Percentiles rank a stretch among this genome's conserved stretches.
Evolutionary conservation across 2,888 invertebrate genomes (phyloP).

Genomic region (Exephanes ischioxanthus): DNA sequence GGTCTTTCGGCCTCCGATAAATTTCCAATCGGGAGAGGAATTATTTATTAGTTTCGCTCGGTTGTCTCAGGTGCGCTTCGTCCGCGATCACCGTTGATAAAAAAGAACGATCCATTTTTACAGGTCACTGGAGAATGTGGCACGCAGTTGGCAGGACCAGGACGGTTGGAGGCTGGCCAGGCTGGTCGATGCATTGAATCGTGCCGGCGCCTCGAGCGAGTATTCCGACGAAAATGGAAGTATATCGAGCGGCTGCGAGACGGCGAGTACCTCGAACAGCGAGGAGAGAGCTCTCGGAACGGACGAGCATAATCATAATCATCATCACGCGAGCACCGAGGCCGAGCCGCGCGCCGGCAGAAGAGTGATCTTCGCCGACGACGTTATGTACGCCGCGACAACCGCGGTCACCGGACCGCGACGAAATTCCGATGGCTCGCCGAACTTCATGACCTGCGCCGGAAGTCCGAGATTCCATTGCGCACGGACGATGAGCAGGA

Average conservation of each 20-base stretch:
- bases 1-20: too few relatives aligned
- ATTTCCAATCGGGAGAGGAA: neutral
- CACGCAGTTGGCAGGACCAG: slow-evolving; percentile 82
- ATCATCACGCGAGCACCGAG: slow-evolving; percentile 58
- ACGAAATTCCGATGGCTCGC: slow-evolving; percentile 83
- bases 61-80: neutral
- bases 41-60: slow-evolving; percentile 24
- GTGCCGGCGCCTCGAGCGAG: slow-evolving; percentile 77
- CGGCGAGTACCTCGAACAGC: slow-evolving; percentile 89
- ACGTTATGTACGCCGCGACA: slow-evolving; percentile 63
- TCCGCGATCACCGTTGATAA: neutral
- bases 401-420: slow-evolving; percentile 71
- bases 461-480: slow-evolving; percentile 81
- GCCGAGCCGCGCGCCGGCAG: slow-evolving; percentile 73
- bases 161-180: slow-evolving; percentile 82
- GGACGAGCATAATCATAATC: slow-evolving; percentile 77
- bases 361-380: slow-evolving; percentile 75
- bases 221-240: slow-evolving; percentile 83
- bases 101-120: slow-evolving; percentile 46
- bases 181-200: slow-evolving; percentile 80
- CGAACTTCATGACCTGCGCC: slow-evolving; percentile 82
- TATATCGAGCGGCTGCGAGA: slow-evolving; percentile 93
- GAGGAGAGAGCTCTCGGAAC: slow-evolving; percentile 81
- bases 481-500: slow-evolving; percentile 71
- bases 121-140: slow-evolving; percentile 80